Evolutionary conservation across 1,140 invertebrate genomes (phyloP).

Genomic region (Apis laboriosa): DNA sequence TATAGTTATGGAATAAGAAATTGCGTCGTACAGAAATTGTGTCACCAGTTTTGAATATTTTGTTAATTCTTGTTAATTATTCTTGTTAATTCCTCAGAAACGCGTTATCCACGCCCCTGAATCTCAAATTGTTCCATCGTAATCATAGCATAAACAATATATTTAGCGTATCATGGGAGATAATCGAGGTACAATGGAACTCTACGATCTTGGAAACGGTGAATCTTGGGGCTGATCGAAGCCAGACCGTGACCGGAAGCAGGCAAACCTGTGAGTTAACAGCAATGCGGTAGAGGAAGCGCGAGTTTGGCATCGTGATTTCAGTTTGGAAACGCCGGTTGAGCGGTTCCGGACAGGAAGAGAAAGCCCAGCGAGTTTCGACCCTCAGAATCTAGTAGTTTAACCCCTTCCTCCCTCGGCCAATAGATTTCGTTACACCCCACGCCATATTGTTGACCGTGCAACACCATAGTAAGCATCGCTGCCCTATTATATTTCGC

Average conservation of each 20-base stretch:
- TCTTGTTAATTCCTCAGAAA: neutral
- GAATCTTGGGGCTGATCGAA: conserved; percentile 13
- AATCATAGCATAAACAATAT: neutral
- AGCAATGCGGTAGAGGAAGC: conserved; percentile 49
- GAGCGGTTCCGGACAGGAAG: conserved; percentile 63
- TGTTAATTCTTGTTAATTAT: no score
- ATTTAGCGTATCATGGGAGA: neutral
- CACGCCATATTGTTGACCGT: conserved; percentile 39
- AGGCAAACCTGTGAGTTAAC: conserved; percentile 37
- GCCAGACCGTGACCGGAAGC: conserved; percentile 25
- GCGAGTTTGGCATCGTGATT: conserved; percentile 53
- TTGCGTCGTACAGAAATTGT: no score
- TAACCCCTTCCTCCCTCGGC: neutral
- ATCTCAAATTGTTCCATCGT: neutral
- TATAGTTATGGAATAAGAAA: no score
- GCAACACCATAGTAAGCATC: neutral
- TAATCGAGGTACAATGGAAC: neutral
- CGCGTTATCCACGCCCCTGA: neutral
- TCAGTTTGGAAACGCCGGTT: conserved; percentile 55
- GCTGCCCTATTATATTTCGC: no score
- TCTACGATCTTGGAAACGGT: neutral
- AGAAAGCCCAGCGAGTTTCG: conserved; percentile 31
- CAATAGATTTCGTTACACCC: conserved; percentile 57
- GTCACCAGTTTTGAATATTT: no score
- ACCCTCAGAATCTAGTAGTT: conserved; percentile 39